phyloP scores from a whole-genome alignment of 2,888 invertebrate species.

The Caenorhabditis auriculariae region DNA sequence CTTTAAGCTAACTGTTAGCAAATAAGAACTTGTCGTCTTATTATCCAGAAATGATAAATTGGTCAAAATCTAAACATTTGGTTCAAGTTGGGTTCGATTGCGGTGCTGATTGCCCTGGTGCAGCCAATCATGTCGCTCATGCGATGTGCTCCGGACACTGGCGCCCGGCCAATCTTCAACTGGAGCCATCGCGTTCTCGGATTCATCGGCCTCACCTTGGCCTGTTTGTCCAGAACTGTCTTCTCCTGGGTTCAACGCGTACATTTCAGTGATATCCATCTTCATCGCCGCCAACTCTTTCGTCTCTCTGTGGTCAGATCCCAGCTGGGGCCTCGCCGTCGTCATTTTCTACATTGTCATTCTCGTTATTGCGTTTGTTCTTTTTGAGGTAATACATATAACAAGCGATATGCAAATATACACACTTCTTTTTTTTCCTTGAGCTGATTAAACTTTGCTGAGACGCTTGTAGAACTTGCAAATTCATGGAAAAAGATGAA shows the following conservation, averaged over 20 bases:
- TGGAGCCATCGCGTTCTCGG: constrained; percentile 14
- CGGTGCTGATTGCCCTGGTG: constrained; percentile 3
- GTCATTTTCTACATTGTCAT: constrained; percentile 11
- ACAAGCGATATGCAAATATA: too few relatives aligned
- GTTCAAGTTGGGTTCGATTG: constrained; percentile 14
- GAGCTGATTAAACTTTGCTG: too few relatives aligned
- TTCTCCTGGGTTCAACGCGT: too few relatives aligned
- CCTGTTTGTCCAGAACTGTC: constrained; percentile 5
- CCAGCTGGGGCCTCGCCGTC: constrained; percentile 7
- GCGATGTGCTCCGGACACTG: constrained; percentile 19
- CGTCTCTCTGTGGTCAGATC: constrained; percentile 7
- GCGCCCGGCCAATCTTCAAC: constrained; percentile 19
- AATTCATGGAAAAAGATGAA: too few relatives aligned
- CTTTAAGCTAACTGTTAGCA: too few relatives aligned
- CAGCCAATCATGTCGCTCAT: constrained; percentile 14
- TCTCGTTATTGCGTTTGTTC: constrained; percentile 5
- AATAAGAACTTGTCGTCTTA: too few relatives aligned
- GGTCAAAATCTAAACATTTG: not conserved
- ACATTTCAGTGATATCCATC: constrained; percentile 10
- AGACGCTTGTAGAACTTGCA: too few relatives aligned
- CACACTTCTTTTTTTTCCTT: too few relatives aligned
- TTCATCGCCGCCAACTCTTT: constrained; percentile 18
- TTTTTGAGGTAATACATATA: constrained; percentile 8
- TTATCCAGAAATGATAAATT: too few relatives aligned
- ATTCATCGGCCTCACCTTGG: constrained; percentile 11